Base-by-base conservation (phyloP, 2,888 invertebrate genomes). In the Drosophila leonis region DNA sequence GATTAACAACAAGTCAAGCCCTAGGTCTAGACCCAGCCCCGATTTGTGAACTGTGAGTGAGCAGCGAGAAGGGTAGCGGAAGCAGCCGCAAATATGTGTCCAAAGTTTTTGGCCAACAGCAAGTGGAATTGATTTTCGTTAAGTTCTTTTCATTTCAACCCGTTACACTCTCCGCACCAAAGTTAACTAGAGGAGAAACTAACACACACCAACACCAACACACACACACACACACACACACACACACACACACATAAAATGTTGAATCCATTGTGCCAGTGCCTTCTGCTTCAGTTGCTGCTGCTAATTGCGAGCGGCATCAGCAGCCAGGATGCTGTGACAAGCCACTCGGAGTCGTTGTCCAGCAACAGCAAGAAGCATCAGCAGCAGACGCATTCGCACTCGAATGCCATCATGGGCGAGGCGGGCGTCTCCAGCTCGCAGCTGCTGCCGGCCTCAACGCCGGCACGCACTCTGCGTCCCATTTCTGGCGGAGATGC, bases 341-440 rank as follows among this genome's bases (percentile, higher is more conserved):
- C 67, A 46, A 29, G 42, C 10, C 81, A 83, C 44, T 54, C 83
- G 42, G 84, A 82, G 10, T 82, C 84, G 18, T 12, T 69, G 41
- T 74, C 83, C 57, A 73, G 57, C 65, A 80, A 54, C 60, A 78
- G 60, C 65, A 80, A 57, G 59, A 84, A 82, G 61, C 87, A 87
- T 29, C 83, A 85, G 24, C 80, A 88, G 37, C 84, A 89, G 33
- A 67, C 88, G 51, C 83, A 80, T 12, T 83, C 88, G 39, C 91
- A 91, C 56, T 91, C 92, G 33, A 91, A 91, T 54, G 91, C 91
- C 61, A 91, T 91, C 18, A 91, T 91, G 91, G 92, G 91, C 37
- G 91, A 91, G 72, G 90, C 92, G 57, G 92, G 91, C 48, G 91
- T 91, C 15, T 89, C 88, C 29, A 88, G 78, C 55, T 78, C 83